Evolutionary conservation across 1,140 invertebrate genomes (phyloP).

Genomic region (Lepidurus arcticus): DNA sequence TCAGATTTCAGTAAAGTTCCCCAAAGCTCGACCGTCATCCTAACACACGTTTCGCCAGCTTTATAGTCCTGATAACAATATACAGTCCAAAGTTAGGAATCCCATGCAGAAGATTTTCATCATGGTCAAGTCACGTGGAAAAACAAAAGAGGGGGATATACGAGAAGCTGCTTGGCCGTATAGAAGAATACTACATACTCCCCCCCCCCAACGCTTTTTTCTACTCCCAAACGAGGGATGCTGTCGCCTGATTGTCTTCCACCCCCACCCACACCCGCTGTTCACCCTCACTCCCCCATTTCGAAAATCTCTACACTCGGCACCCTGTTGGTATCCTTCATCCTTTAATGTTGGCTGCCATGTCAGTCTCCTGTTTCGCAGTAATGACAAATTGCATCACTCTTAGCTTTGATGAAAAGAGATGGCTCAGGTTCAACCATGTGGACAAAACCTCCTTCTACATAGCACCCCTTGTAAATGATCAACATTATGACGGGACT

Average conservation of each 20-base stretch:
- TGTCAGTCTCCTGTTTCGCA: slow-evolving; percentile 18
- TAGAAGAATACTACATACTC: no score
- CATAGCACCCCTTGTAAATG: background rate
- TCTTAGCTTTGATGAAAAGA: slow-evolving; percentile 14
- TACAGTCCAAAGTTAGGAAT: background rate
- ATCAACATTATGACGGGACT: background rate
- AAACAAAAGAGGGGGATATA: slow-evolving; percentile 22
- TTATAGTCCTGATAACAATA: slow-evolving; percentile 11
- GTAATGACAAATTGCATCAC: slow-evolving; percentile 22
- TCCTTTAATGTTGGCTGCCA: slow-evolving; percentile 21
- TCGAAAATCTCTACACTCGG: background rate
- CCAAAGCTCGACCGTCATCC: background rate
- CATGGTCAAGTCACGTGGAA: slow-evolving; percentile 21
- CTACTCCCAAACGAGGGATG: no score
- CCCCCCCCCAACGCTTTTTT: no score
- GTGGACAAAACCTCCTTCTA: slow-evolving; percentile 15
- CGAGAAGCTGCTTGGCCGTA: background rate
- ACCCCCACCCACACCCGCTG: background rate
- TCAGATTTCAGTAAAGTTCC: slow-evolving; percentile 3
- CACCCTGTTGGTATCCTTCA: slow-evolving; percentile 13
- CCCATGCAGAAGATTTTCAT: slow-evolving; percentile 10
- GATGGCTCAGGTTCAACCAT: slow-evolving; percentile 14
- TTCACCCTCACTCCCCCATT: background rate
- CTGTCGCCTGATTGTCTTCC: background rate
- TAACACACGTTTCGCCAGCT: slow-evolving; percentile 3